phyloP scores from a whole-genome alignment of 2,797 vertebrate species.

The Scolopax rusticola region DNA sequence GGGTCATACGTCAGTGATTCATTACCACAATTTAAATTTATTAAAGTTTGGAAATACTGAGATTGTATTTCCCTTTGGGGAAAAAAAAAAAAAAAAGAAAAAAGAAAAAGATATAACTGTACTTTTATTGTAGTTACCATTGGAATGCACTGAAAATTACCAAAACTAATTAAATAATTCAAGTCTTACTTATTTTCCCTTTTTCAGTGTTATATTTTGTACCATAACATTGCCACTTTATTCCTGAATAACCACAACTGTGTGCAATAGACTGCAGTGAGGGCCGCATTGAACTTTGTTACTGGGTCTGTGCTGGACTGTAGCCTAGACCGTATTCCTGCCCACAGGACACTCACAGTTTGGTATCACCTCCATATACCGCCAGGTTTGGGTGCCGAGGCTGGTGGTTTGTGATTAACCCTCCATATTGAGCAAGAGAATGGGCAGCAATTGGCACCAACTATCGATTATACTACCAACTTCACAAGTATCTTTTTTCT shows the following conservation, averaged over 20 bases:
- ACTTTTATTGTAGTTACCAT: not conserved
- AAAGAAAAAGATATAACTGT: rapidly evolving
- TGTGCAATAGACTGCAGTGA: not conserved
- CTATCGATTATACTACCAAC: not conserved
- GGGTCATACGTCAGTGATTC: not conserved
- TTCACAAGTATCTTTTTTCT: not conserved
- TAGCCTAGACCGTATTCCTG: not conserved
- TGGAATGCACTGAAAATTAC: not conserved
- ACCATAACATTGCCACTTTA: not conserved
- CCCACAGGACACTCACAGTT: not conserved
- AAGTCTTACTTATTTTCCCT: not conserved
- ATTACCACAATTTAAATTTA: not conserved
- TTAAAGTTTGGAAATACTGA: not conserved
- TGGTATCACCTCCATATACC: not conserved
- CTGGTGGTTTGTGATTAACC: not conserved
- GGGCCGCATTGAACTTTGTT: not conserved
- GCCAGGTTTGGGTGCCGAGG: not conserved
- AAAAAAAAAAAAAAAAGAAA: not conserved
- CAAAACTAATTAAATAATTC: not conserved
- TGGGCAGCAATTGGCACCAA: not conserved
- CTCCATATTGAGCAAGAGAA: not conserved
- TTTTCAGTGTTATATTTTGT: not conserved
- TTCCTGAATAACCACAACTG: not conserved
- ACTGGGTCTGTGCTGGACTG: not conserved
- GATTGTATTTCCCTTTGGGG: not conserved